Percentiles rank a stretch among this genome's conserved stretches.
Conservation (phyloP, 2,113 vertebrate species). For the Coptodon bakossiorum region DNA sequence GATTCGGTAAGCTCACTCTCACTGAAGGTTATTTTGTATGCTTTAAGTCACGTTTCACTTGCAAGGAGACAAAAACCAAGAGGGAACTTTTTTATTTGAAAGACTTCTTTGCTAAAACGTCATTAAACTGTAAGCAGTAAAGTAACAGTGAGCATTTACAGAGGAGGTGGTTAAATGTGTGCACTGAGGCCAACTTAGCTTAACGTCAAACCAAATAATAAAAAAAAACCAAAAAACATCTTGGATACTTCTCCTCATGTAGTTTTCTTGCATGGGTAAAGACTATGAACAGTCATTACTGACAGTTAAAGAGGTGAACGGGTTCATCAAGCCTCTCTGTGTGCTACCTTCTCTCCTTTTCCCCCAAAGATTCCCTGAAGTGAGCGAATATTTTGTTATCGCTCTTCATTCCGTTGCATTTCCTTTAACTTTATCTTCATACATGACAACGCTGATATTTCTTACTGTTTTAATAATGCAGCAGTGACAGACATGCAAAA, state of each 20-base stretch:
- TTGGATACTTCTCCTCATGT: background rate
- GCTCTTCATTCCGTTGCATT: background rate
- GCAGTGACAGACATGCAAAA: background rate
- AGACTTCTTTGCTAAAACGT: background rate
- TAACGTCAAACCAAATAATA: background rate
- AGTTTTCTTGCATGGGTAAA: background rate
- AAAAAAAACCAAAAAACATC: rapidly evolving
- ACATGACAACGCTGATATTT: background rate
- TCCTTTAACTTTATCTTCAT: background rate
- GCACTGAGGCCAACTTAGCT: background rate
- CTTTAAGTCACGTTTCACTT: background rate
- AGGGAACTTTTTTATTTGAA: background rate
- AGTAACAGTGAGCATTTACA: background rate
- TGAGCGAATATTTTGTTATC: background rate
- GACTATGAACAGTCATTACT: background rate
- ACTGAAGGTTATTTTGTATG: background rate
- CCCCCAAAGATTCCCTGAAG: background rate
- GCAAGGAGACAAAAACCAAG: background rate
- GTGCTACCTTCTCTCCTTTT: background rate
- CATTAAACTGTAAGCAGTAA: background rate
- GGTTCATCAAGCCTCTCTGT: background rate
- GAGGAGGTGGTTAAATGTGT: background rate
- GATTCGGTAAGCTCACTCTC: background rate
- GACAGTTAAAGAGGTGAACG: background rate
- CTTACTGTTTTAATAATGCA: background rate